Conservation (phyloP, 2,113 vertebrate genomes). For the Macroglossus sobrinus region DNA sequence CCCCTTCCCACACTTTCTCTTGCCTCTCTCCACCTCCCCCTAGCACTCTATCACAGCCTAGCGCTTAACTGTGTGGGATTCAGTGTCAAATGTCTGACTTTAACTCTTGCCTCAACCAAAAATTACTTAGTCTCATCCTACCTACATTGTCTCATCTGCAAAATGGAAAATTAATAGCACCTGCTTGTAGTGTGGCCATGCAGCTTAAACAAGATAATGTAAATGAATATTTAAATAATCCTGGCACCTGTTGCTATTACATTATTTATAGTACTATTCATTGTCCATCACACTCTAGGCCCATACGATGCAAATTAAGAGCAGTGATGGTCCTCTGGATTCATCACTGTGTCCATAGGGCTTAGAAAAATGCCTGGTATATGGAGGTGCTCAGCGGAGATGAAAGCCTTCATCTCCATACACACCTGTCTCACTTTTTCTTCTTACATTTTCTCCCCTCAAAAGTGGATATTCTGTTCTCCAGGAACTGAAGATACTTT, state of each 20-base stretch:
- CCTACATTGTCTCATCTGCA: neutral
- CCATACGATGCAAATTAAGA: too few species aligned
- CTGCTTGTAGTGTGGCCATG: neutral
- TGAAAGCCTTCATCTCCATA: neutral
- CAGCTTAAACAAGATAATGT: neutral
- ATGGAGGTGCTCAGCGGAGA: accelerated
- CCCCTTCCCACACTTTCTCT: neutral
- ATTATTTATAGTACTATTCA: neutral
- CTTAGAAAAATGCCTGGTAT: neutral
- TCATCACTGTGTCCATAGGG: neutral
- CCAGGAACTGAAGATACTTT: neutral
- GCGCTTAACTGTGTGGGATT: neutral
- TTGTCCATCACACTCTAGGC: neutral
- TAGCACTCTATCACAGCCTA: neutral
- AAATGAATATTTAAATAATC: too few species aligned
- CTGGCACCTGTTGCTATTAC: neutral
- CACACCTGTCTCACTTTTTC: too few species aligned
- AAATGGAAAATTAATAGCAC: neutral
- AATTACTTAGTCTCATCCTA: neutral
- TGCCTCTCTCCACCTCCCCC: too few species aligned
- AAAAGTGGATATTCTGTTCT: neutral
- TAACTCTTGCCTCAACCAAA: neutral
- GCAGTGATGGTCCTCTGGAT: neutral
- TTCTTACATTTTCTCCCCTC: neutral
- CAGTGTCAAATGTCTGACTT: neutral